Evolutionary conservation across 2,113 vertebrate species (phyloP).

Genomic region (Pelvicachromis taeniatus): DNA sequence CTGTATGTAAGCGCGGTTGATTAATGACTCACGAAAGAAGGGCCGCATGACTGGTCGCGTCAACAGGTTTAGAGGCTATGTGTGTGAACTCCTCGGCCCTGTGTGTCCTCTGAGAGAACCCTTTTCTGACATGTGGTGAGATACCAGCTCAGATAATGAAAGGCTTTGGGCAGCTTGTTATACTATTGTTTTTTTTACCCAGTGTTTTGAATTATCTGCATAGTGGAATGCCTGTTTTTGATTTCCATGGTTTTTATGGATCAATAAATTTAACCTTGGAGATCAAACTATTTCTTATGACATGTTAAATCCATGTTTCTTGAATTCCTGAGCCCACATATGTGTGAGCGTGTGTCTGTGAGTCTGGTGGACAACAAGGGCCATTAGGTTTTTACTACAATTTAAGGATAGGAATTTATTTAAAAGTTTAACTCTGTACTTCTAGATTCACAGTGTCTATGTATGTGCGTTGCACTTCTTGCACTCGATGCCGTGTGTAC

Average conservation of each 20-base stretch:
- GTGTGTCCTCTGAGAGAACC: neutral
- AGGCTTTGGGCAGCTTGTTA: neutral
- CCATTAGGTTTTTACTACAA: neutral
- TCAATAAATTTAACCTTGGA: neutral
- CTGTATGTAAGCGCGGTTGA: neutral
- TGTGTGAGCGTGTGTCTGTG: neutral
- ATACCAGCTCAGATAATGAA: neutral
- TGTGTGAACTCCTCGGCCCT: neutral
- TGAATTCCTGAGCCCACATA: neutral
- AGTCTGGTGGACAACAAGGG: neutral
- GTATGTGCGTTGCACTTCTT: neutral
- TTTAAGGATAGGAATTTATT: neutral
- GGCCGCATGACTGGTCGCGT: constrained; percentile 2
- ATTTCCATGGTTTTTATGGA: neutral
- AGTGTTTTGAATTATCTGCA: neutral
- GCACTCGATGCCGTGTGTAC: neutral
- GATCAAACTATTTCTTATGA: neutral
- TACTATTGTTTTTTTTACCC: neutral
- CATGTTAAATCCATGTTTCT: neutral
- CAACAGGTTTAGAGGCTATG: constrained; percentile 13
- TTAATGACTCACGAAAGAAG: neutral
- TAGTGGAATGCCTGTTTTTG: neutral
- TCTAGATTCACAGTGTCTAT: neutral
- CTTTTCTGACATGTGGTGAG: neutral
- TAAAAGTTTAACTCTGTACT: neutral